These are phyloP conservation scores for Cairina moschata DNA, from an alignment of 2,113 vertebrate genomes.

Conservation along the genomic window DNA sequence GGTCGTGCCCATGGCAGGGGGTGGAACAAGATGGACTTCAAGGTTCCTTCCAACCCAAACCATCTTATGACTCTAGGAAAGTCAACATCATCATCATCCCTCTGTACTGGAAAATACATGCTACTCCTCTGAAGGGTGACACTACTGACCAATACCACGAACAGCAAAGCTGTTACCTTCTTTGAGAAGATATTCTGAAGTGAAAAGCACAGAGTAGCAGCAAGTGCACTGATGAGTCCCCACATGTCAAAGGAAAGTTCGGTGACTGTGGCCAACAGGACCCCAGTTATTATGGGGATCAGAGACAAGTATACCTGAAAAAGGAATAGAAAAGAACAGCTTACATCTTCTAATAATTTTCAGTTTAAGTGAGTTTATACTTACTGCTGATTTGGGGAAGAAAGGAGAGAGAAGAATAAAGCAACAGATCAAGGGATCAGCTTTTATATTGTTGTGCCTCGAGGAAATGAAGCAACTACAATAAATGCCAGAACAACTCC, in stretches of 20 bases:
- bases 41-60: too few relatives aligned
- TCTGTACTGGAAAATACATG: rapidly evolving
- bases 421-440: background rate
- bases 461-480: background rate
- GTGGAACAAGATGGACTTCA: too few relatives aligned
- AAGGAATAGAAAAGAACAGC: background rate
- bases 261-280: constrained; percentile 92
- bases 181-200: constrained; percentile 99
- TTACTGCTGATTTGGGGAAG: background rate
- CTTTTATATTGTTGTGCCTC: rapidly evolving
- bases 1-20: too few relatives aligned
- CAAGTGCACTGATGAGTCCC: constrained; percentile 94
- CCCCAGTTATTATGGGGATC: constrained; percentile 95
- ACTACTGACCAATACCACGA: rapidly evolving
- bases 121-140: background rate
- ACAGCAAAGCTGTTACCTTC: constrained; percentile 80
- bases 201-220: constrained; percentile 96
- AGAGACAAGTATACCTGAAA: constrained; percentile 92
- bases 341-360: background rate
- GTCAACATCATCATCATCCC: too few relatives aligned
- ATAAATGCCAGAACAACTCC: rapidly evolving
- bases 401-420: background rate
- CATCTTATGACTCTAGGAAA: too few relatives aligned
- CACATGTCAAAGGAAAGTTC: constrained; percentile 95
- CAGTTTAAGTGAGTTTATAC: background rate